Evolutionary conservation across 35 echinoderm and acorn worm genomes (phyloP).

Genomic region (Hemicentrotus pulcherrimus): DNA sequence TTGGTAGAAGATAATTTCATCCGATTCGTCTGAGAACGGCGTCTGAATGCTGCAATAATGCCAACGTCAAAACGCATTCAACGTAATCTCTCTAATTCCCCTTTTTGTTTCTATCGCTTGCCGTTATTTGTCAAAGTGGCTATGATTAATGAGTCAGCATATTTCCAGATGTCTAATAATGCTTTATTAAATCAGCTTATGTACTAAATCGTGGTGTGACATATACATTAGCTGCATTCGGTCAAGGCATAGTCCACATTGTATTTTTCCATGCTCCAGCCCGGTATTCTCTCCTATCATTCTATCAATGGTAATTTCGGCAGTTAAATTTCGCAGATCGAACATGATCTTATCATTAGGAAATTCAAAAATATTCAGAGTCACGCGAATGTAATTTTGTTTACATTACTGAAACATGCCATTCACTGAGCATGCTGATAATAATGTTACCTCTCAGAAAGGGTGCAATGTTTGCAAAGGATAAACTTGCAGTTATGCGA

Average conservation of each 20-base stretch:
- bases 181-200: conserved; percentile 34
- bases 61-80: conserved; percentile 10
- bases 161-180: conserved; percentile 45
- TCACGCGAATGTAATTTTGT: neutral
- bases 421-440: neutral
- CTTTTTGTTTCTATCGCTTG: conserved; percentile 28
- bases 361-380: neutral
- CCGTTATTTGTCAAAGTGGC: conserved; percentile 28
- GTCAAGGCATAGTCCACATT: neutral
- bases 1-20: neutral
- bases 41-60: neutral
- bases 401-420: neutral
- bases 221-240: neutral
- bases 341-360: neutral
- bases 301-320: neutral
- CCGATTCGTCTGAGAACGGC: neutral
- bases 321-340: too few species aligned
- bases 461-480: neutral
- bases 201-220: neutral
- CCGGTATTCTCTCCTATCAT: neutral
- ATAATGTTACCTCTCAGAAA: neutral
- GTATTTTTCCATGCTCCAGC: neutral
- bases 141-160: conserved; percentile 33
- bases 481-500: neutral
- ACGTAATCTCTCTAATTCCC: neutral